Evolutionary conservation across 2,888 invertebrate genomes (phyloP), one percentile per base, ranked within the genome.

Genomic region (Galerucella nymphaeae): DNA sequence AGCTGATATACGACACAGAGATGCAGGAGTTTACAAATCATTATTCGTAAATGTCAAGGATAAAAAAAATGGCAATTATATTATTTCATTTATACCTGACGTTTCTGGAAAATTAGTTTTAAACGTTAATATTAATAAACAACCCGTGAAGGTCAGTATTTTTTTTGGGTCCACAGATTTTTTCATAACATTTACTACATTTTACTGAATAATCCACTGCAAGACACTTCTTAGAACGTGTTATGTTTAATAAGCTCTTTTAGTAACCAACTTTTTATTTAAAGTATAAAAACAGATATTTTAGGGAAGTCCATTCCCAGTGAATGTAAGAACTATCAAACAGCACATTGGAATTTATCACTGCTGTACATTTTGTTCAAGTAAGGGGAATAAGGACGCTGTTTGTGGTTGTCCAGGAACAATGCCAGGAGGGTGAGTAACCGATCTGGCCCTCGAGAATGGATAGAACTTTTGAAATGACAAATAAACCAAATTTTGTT

Each of bases 291-390:
- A 55, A 59, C 11, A n/a, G 66, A 75, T 72, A 20, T 77, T 82
- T 83, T 84, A 93, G 92, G 92, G 91, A 66, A 93, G 92, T 83
- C 93, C 93, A 8, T 92, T 91, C 83, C 87, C 89, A 1, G 89
- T 93, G 67, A 87, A 88, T 38, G 92, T 91, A 0, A 89, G 92
- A n/a, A 89, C 90, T 5, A 86, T 90, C 53, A 88, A 90, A 64
- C 89, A 90, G 0, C 94, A 94, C 84, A 88, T 87, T 63, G 95
- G 94, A 0, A 90, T 91, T 79, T 94, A 89, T 87, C 94, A 94
- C 85, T 95, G 94, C 82, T 95, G 94, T 83, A 90, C 93, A 38
- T 94, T 94, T 86, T 95, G 94, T 82, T 94, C 95, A 0, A 93
- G 93, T 75, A 92, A 92, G 11, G 94, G 94, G 2, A 90, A 88